A percentile compares a stretch with the other conserved stretches of the same genome.
Conservation (phyloP, 2,888 invertebrate genomes). For the Cyclophora punctaria region DNA sequence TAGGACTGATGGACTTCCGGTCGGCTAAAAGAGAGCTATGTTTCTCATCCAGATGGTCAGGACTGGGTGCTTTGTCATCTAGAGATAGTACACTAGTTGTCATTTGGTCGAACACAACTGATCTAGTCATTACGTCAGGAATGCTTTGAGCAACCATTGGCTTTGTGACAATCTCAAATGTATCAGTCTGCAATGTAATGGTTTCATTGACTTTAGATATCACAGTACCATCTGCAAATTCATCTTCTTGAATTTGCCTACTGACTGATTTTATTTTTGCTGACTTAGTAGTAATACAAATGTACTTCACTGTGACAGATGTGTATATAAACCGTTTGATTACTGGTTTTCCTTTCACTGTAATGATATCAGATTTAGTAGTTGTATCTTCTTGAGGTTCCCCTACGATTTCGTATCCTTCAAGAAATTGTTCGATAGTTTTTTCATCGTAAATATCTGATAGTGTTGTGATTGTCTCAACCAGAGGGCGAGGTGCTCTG, state of each 20-base stretch:
- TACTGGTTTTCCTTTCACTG: not conserved
- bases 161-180: not conserved
- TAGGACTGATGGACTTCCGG: constrained; percentile 4
- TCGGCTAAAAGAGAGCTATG: not conserved
- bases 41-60: constrained; percentile 2
- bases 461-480: constrained; percentile 16
- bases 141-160: constrained; percentile 4
- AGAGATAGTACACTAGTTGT: constrained; percentile 4
- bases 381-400: not conserved
- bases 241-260: not conserved
- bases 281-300: not conserved
- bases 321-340: not conserved
- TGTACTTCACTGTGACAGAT: not conserved
- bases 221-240: constrained; percentile 2
- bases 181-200: not conserved
- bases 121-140: not conserved
- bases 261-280: constrained; percentile 1
- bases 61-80: constrained; percentile 10
- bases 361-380: not conserved
- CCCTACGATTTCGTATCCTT: not conserved
- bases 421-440: constrained; percentile 2
- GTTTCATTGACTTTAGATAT: constrained; percentile 4
- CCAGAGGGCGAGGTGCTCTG: constrained; percentile 11
- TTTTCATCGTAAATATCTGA: constrained; percentile 12
- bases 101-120: constrained; percentile 1